Conservation (phyloP, 1,140 invertebrate genomes). For the Popillia japonica region DNA sequence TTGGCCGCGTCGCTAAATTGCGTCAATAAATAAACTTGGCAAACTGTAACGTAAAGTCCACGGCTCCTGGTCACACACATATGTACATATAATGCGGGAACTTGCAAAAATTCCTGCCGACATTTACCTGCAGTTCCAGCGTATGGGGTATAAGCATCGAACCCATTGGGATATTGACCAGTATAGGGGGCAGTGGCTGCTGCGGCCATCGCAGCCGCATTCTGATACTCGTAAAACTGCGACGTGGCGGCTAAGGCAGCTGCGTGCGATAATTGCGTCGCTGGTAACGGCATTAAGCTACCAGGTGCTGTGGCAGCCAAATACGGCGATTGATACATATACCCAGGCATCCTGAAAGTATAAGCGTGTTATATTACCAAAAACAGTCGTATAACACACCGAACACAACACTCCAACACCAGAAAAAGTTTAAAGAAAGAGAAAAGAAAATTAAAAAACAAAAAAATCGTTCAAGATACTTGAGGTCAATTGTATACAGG, state of each 20-base stretch:
- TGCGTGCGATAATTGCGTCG: slow-evolving; percentile 72
- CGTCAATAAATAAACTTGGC: slow-evolving; percentile 37
- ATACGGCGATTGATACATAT: slow-evolving; percentile 77
- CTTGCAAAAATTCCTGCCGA: no score
- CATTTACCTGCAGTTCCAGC: slow-evolving; percentile 65
- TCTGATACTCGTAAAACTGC: slow-evolving; percentile 78
- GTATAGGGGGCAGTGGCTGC: slow-evolving; percentile 72
- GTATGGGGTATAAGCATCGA: slow-evolving; percentile 75
- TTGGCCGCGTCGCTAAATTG: not conserved
- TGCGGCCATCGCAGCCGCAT: slow-evolving; percentile 69
- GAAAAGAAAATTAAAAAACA: no score
- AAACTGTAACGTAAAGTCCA: not conserved
- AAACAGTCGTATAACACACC: not conserved
- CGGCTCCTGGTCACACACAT: not conserved
- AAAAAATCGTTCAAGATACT: slow-evolving; percentile 25
- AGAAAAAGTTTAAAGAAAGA: slow-evolving; percentile 40
- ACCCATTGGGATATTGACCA: slow-evolving; percentile 74
- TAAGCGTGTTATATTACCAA: slow-evolving; percentile 2
- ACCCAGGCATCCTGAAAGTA: slow-evolving; percentile 74
- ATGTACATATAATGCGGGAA: no score
- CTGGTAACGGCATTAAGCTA: slow-evolving; percentile 71
- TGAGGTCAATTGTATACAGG: slow-evolving; percentile 21
- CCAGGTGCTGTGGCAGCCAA: slow-evolving; percentile 68
- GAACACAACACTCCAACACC: slow-evolving; percentile 41
- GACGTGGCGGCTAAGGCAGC: slow-evolving; percentile 75